A percentile compares a stretch with the other conserved stretches of the same genome.
Evolutionary conservation across 2,797 vertebrate species (phyloP).

Genomic region (Discoglossus pictus): DNA sequence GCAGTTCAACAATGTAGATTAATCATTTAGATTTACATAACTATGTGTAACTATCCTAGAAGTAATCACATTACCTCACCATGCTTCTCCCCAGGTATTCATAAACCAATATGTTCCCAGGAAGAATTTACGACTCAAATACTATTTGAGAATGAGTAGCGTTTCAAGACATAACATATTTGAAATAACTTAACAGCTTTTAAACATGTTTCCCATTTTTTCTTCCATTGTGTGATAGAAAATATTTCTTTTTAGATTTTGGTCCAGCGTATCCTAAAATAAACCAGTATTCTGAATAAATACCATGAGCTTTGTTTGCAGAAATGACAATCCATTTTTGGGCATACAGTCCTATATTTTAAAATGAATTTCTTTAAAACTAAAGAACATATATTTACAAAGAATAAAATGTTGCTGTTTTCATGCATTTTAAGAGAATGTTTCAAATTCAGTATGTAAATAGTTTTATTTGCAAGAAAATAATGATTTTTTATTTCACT

Average conservation of each 20-base stretch:
- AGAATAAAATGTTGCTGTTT: too few species aligned
- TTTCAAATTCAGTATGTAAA: too few species aligned
- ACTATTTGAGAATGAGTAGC: slow-evolving; percentile 40
- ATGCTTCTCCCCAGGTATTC: slow-evolving; percentile 45
- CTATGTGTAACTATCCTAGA: slow-evolving; percentile 9
- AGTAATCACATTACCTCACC: slow-evolving; percentile 46
- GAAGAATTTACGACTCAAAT: slow-evolving; percentile 47
- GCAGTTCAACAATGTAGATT: not conserved
- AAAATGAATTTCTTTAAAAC: too few species aligned
- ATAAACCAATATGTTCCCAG: slow-evolving; percentile 40
- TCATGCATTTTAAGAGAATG: too few species aligned
- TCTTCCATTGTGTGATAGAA: slow-evolving; percentile 47
- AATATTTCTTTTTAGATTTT: slow-evolving; percentile 18
- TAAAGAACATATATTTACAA: too few species aligned
- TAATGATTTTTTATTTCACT: too few species aligned
- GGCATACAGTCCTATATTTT: too few species aligned
- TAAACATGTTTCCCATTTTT: slow-evolving; percentile 47
- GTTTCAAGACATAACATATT: slow-evolving; percentile 45
- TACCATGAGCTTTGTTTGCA: not conserved
- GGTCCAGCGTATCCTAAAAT: slow-evolving; percentile 4
- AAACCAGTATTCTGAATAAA: not conserved
- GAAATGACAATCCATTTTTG: too few species aligned
- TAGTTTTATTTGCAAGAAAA: too few species aligned
- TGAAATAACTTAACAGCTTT: slow-evolving; percentile 51
- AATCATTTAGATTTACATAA: slow-evolving; percentile 26